Base-by-base conservation (phyloP, 2,888 invertebrate genomes). In the Dugesia japonica region DNA sequence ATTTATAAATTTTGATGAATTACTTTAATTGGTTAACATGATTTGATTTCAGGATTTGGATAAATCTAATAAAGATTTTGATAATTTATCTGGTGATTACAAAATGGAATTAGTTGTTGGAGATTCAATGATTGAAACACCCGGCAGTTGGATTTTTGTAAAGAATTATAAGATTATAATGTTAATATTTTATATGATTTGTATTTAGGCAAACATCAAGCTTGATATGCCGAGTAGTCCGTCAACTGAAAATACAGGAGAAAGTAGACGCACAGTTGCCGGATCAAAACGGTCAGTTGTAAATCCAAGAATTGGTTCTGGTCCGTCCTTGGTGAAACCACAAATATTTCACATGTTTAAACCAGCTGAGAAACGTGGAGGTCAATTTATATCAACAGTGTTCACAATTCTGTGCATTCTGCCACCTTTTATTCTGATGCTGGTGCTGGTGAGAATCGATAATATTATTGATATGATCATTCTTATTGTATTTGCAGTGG, bases 361-460 rank as follows among this genome's bases (percentile, higher is more conserved):
- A 71, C 88, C 89, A 82, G 90, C 95, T 0, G 97, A 97, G 84
- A 89, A 91, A 81, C 89, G 94, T 72, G 97, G 98, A 76, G 88
- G 94, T 38, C 89, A 89, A 42, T 83, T 89, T 71, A 89, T 98
- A 76, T 94, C 95, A 0, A 90, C 92, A 85, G 87, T 92, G 79
- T 98, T 95, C 87, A 93, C 94, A 75, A 88, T 87, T 33, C 87
- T 94, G 13, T 90, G 90, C 80, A 87, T 90, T 7, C 88, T 91
- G 33, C 92, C 94, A 28, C 87, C 97, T 79, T 86, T 93, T 76
- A 83, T 94, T 79, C 78, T 86, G 27, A 87, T 97, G 77, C 86
- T 95, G 75, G 84, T 89, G 80, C 87, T 93, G 85, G 88, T 88
- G 82, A 85, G 86, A 79, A 23, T 0, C 71, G 15, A 9, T 71